Evolutionary conservation across 2,797 vertebrate genomes (phyloP).

Genomic region (Setipinna tenuifilis): DNA sequence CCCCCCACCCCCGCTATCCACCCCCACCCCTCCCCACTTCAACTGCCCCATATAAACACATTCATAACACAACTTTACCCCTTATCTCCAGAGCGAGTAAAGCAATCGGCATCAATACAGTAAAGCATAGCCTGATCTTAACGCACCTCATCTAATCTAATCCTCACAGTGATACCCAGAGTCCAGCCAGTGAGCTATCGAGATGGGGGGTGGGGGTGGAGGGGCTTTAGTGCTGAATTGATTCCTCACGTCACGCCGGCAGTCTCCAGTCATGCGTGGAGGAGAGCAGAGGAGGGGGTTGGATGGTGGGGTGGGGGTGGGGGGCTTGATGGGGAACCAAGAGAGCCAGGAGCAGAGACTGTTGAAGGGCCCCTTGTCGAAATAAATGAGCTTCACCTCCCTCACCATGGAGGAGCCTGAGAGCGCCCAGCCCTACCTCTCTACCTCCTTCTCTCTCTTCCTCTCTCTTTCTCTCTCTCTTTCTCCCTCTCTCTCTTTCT

Average conservation of each 20-base stretch:
- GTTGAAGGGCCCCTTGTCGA: no score
- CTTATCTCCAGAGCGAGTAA: not conserved
- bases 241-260: slow-evolving; percentile 3
- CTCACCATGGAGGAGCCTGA: no score
- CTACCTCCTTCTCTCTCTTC: not conserved
- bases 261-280: slow-evolving; percentile 9
- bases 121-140: not conserved
- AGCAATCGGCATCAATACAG: not conserved
- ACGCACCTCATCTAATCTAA: not conserved
- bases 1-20: no score
- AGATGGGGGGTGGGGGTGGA: not conserved
- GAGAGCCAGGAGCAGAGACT: no score
- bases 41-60: no score
- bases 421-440: no score
- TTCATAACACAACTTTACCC: not conserved
- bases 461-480: not conserved
- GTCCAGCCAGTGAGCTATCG: not conserved
- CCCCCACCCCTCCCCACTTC: no score
- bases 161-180: not conserved
- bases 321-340: not conserved
- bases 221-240: not conserved
- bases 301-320: not conserved
- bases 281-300: not conserved
- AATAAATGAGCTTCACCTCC: no score
- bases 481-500: not conserved